These are phyloP conservation scores for Epistrophe grossulariae DNA, from an alignment of 2,888 invertebrate genomes.

Conservation along the genomic window DNA sequence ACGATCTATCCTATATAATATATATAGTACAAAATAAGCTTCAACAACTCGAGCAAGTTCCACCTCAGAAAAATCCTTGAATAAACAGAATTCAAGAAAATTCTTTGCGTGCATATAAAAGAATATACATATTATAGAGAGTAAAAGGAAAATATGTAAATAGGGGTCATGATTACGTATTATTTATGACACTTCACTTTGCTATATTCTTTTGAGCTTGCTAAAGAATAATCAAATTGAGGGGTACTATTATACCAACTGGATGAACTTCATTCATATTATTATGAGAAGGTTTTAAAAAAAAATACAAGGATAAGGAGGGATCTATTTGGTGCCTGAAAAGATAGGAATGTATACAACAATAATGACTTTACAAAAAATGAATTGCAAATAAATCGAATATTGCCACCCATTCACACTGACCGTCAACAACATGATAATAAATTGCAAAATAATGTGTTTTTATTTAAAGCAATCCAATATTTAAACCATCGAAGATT, in stretches of 20 bases:
- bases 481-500: no score
- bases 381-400: no score
- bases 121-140: background rate
- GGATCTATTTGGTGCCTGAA: background rate
- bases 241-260: background rate
- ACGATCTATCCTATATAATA: background rate
- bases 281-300: background rate
- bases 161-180: conserved; percentile 10
- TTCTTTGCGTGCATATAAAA: background rate
- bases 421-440: no score
- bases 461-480: no score
- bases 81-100: conserved; percentile 2
- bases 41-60: background rate
- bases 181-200: conserved; percentile 19
- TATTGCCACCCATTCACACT: no score
- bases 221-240: background rate
- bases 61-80: background rate
- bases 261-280: background rate
- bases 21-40: background rate
- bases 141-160: conserved; percentile 22
- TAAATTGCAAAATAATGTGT: no score
- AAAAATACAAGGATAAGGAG: background rate
- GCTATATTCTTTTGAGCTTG: background rate
- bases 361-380: background rate
- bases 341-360: background rate